Evolutionary conservation across 2,888 invertebrate species (phyloP).

Genomic region (Alloscopus bannaensis): DNA sequence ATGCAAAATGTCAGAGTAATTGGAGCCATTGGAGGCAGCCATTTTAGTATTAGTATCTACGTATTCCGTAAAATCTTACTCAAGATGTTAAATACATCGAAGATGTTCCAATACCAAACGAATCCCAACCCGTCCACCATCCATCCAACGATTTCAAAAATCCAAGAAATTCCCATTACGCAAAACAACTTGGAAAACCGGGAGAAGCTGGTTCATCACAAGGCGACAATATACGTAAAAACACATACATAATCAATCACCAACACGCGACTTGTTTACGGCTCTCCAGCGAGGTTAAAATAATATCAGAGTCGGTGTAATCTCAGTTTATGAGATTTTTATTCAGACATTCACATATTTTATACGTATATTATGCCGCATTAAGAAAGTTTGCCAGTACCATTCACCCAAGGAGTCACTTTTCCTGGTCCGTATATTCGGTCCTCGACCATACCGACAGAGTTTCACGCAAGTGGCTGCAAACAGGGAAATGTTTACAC

Average conservation of each 20-base stretch:
- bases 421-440: conserved; percentile 47
- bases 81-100: conserved; percentile 66
- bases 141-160: conserved; percentile 66
- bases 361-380: background rate
- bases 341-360: background rate
- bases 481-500: conserved; percentile 61
- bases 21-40: too few relatives aligned
- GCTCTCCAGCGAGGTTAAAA: too few relatives aligned
- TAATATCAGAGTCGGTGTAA: too few relatives aligned
- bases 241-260: background rate
- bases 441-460: conserved; percentile 52
- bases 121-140: conserved; percentile 42
- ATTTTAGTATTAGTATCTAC: too few relatives aligned
- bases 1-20: background rate
- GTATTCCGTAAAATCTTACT: conserved; percentile 54
- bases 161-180: conserved; percentile 68
- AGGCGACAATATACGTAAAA: background rate
- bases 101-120: conserved; percentile 65
- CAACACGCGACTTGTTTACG: too few relatives aligned
- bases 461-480: conserved; percentile 64
- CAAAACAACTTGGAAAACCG: conserved; percentile 65
- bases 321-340: too few relatives aligned
- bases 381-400: conserved; percentile 43
- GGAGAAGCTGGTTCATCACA: conserved; percentile 52
- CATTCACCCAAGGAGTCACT: conserved; percentile 58